Percentiles rank a stretch among this genome's conserved stretches.
These are phyloP conservation scores for Dilophus febrilis DNA, from an alignment of 2,888 invertebrate species.

Conservation along the genomic window DNA sequence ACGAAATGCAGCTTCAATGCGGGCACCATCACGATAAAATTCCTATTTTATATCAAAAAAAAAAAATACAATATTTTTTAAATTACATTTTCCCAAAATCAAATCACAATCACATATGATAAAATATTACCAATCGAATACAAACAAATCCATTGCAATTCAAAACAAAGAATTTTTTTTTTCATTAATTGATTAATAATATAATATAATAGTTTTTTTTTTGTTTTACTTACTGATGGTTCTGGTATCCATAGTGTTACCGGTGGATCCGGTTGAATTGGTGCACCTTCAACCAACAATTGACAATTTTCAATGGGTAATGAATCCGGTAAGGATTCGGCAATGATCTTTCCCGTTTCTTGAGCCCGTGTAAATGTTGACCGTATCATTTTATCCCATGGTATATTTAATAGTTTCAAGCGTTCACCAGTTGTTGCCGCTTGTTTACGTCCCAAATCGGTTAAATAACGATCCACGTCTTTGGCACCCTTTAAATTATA, in stretches of 20 bases:
- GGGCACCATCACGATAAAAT: slow-evolving; percentile 82
- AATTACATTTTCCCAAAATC: neutral
- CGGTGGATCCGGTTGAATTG: slow-evolving; percentile 86
- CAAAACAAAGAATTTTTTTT: neutral
- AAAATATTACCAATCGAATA: too few species aligned
- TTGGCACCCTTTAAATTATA: slow-evolving; percentile 57
- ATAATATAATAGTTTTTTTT: slow-evolving; percentile 1
- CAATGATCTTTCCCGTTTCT: slow-evolving; percentile 77
- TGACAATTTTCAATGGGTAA: slow-evolving; percentile 46
- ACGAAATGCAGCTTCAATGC: slow-evolving; percentile 91
- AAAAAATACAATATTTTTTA: slow-evolving; percentile 5
- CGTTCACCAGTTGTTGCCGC: slow-evolving; percentile 73
- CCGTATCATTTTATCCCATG: slow-evolving; percentile 61
- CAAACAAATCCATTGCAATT: neutral
- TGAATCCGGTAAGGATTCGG: slow-evolving; percentile 41
- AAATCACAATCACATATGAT: too few species aligned
- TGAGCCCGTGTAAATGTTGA: slow-evolving; percentile 90
- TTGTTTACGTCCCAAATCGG: slow-evolving; percentile 66
- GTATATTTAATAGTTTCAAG: slow-evolving; percentile 55
- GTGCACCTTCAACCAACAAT: slow-evolving; percentile 81
- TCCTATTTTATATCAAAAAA: slow-evolving; percentile 36
- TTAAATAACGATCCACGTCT: slow-evolving; percentile 60
- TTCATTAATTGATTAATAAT: neutral
- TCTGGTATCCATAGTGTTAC: slow-evolving; percentile 78
- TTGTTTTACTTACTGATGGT: slow-evolving; percentile 41